Evolutionary conservation across 2,113 vertebrate species (phyloP), one percentile per base, ranked within the genome.

Genomic region (Odocoileus virginianus): DNA sequence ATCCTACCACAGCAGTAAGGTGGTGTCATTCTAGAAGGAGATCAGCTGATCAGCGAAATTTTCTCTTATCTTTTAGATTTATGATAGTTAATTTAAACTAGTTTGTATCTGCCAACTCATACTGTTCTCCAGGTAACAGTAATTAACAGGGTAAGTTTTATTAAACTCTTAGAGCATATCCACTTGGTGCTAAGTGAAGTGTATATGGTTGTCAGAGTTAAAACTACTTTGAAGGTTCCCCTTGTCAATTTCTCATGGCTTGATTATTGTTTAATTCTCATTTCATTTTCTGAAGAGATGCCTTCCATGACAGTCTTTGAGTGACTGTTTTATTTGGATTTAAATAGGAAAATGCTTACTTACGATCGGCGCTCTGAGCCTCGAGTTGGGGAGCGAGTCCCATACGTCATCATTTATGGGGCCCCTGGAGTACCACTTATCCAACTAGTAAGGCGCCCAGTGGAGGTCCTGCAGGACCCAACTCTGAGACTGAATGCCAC

Each of bases 371-470:
- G 99, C 8, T 99, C 99, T 13, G 99, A 99, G 96, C 99, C 99
- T 0, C 99, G 99, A 0, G 99, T 99, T 15, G 99, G 99, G 3
- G 99, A 99, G 98, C 99, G 99, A 8, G 99, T 99, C 60, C 99
- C 99, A 15, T 99, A 99, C 1, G 99, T 99, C 95, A 99, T 99
- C 0, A 99, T 99, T 91, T 99, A 99, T 2, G 99, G 99, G 47
- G 86, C 97, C 82, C 99, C 99, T 0, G 99, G 99, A 1, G 94
- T 99, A 89, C 99, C 99, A n/a, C 99, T 99, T 21, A 99, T 99
- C 97, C 99, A 99, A 98, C 99, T 99, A 90, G 99, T 99, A 30
- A 99, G 99, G 5, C 98, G 99, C 76, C 99, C 99, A 43, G 54
- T 99, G 10, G 99, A 99, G 52, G 98, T 99, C 55, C 99, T 99